These are phyloP conservation scores for Crotalus viridis DNA, from an alignment of 2,113 vertebrate species.

Conservation along the genomic window DNA sequence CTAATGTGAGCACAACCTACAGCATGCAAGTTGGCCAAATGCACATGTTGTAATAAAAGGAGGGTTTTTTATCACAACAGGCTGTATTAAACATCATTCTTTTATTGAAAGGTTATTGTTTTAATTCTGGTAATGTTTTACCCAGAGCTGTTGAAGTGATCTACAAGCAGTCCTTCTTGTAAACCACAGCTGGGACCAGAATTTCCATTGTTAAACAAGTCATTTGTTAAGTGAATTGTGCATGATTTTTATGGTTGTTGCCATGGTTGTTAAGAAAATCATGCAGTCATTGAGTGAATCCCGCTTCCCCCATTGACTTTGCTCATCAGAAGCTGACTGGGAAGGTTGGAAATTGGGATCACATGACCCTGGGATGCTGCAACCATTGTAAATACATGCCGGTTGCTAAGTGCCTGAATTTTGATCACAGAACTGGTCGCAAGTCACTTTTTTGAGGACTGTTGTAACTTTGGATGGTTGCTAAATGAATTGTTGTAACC, in stretches of 20 bases:
- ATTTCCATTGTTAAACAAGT: not conserved
- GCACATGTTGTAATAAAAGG: not conserved
- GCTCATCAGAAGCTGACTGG: not conserved
- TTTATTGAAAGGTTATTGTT: not conserved
- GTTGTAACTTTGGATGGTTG: not conserved
- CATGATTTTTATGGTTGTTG: not conserved
- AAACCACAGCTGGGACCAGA: not conserved
- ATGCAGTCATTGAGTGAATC: not conserved
- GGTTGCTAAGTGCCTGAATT: not conserved
- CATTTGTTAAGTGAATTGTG: not conserved
- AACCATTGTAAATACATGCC: not conserved
- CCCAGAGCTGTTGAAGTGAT: not conserved
- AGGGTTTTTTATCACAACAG: not conserved
- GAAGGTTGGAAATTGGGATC: not conserved
- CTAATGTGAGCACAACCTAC: not conserved
- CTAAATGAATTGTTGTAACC: not conserved
- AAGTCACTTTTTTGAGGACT: not conserved
- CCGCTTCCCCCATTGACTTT: not conserved
- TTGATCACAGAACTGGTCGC: not conserved
- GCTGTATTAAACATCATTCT: not conserved
- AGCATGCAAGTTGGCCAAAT: not conserved
- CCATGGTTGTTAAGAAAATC: not conserved
- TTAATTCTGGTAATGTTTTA: not conserved
- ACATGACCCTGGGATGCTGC: not conserved
- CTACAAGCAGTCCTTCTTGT: not conserved